A percentile compares a stretch with the other conserved stretches of the same genome.
Evolutionary conservation across 2,888 invertebrate species (phyloP).

Genomic region (Choreutis nemorana): DNA sequence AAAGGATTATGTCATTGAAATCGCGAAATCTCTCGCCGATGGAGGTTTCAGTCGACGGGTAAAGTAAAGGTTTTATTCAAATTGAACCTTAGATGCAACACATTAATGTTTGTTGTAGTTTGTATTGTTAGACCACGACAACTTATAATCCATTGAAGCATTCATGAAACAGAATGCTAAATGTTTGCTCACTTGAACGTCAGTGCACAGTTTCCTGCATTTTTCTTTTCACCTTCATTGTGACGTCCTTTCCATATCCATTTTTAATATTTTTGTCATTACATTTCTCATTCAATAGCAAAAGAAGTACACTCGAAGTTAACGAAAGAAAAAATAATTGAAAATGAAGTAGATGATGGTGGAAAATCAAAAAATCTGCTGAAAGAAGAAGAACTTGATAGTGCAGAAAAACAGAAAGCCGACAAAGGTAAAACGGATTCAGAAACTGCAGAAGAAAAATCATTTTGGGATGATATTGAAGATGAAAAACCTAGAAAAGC

Average conservation of each 20-base stretch:
- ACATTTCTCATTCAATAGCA: slow-evolving; percentile 45
- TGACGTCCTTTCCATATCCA: slow-evolving; percentile 31
- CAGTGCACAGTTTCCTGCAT: slow-evolving; percentile 17
- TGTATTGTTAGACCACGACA: too few relatives aligned
- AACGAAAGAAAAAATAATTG: slow-evolving; percentile 50
- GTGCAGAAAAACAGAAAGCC: slow-evolving; percentile 23
- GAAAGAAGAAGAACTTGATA: slow-evolving; percentile 25
- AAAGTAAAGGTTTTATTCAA: too few relatives aligned
- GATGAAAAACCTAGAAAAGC: slow-evolving; percentile 26
- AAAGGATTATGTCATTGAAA: too few relatives aligned
- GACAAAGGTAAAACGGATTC: slow-evolving; percentile 31
- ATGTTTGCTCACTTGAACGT: slow-evolving; percentile 25
- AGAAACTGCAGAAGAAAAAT: slow-evolving; percentile 31
- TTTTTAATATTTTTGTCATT: slow-evolving; percentile 25
- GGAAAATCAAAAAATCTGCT: slow-evolving; percentile 24
- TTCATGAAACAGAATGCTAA: slow-evolving; percentile 52
- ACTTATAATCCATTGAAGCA: slow-evolving; percentile 37
- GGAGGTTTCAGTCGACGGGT: too few relatives aligned
- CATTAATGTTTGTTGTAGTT: too few relatives aligned
- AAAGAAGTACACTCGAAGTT: slow-evolving; percentile 60
- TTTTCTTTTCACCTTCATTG: slow-evolving; percentile 21
- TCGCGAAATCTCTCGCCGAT: too few relatives aligned
- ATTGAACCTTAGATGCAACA: too few relatives aligned
- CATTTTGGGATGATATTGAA: slow-evolving; percentile 37
- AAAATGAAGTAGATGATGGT: slow-evolving; percentile 56